Conservation (phyloP, 2,113 vertebrate species). For the Cettia cetti region DNA sequence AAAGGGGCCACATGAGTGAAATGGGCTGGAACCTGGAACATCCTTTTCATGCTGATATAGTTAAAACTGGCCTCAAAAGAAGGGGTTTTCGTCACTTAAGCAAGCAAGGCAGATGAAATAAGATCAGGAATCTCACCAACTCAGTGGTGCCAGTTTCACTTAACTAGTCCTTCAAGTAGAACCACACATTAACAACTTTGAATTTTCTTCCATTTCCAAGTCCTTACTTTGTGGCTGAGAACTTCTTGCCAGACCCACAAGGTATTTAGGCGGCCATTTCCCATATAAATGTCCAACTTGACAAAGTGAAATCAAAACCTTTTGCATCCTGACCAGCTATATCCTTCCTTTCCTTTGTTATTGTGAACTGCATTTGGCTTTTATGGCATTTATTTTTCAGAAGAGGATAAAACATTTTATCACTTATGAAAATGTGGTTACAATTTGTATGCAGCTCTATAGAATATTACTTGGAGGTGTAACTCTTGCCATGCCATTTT, state of each 20-base stretch:
- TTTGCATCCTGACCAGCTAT: not conserved
- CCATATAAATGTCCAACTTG: not conserved
- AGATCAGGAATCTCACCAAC: constrained; percentile 17
- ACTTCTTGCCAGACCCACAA: constrained; percentile 43
- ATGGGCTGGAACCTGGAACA: constrained; percentile 13
- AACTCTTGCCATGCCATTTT: constrained; percentile 60
- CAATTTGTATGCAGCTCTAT: constrained; percentile 48
- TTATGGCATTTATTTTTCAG: constrained; percentile 44
- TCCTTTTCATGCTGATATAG: not conserved
- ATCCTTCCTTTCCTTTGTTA: constrained; percentile 30
- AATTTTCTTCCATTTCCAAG: constrained; percentile 12
- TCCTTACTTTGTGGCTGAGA: not conserved
- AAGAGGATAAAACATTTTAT: constrained; percentile 60
- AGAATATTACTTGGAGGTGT: constrained; percentile 55
- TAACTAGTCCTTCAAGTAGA: constrained; percentile 32
- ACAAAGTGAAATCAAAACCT: constrained; percentile 36
- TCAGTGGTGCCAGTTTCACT: constrained; percentile 24
- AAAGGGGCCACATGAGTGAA: not conserved
- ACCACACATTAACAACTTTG: not conserved
- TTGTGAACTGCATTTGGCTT: constrained; percentile 15
- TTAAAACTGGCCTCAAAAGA: not conserved
- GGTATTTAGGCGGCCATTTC: constrained; percentile 6
- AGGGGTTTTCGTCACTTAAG: constrained; percentile 21
- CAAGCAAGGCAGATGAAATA: constrained; percentile 4
- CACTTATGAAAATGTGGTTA: constrained; percentile 65